Evolutionary conservation across 2,888 invertebrate genomes (phyloP).

Genomic region (Trachelus troglodyta): DNA sequence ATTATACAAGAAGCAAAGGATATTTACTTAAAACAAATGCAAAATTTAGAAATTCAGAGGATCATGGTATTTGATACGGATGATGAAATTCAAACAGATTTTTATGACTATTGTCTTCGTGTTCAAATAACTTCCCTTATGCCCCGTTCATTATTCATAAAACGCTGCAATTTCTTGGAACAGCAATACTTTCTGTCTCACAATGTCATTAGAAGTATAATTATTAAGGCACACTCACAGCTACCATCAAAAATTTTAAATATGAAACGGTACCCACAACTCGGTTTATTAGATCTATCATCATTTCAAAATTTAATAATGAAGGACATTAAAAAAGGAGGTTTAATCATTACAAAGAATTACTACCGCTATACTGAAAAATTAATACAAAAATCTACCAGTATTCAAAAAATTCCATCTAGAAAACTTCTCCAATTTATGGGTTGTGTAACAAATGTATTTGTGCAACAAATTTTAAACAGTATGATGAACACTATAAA

Average conservation of each 20-base stretch:
- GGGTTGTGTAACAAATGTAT: conserved; percentile 65
- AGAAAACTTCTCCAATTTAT: conserved; percentile 60
- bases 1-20: conserved; percentile 47
- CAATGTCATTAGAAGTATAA: conserved; percentile 44
- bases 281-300: conserved; percentile 40
- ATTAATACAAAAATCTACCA: conserved; percentile 39
- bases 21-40: conserved; percentile 47
- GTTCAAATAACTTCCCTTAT: background rate
- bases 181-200: conserved; percentile 53
- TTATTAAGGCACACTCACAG: conserved; percentile 52
- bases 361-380: conserved; percentile 65
- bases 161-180: conserved; percentile 30
- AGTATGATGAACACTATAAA: conserved; percentile 76
- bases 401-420: conserved; percentile 43
- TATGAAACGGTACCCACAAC: conserved; percentile 45
- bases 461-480: conserved; percentile 74
- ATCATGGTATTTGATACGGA: conserved; percentile 10
- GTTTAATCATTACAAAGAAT: conserved; percentile 61
- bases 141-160: conserved; percentile 27
- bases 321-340: conserved; percentile 60
- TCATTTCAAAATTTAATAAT: conserved; percentile 50
- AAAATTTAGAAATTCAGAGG: conserved; percentile 14
- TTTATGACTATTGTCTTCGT: background rate
- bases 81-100: background rate
- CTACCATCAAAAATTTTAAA: conserved; percentile 63